Base-by-base conservation (phyloP, 37 sponge, comb jelly and placozoan species). In the Cliona cf. orientalis region DNA sequence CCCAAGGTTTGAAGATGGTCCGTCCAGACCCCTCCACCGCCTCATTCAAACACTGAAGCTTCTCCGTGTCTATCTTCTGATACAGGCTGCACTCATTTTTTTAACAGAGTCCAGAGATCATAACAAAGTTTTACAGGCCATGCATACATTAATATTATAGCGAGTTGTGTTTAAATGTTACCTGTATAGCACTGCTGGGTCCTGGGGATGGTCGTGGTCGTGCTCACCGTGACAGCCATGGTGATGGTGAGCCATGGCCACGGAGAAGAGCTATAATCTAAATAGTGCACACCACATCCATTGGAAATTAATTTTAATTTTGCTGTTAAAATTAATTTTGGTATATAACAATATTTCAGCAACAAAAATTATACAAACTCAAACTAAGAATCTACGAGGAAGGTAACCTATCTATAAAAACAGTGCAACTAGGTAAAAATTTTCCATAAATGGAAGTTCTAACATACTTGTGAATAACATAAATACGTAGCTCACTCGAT, bases 1-100 rank as follows among this genome's bases (percentile, higher is more conserved):
- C 95, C 98, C 98, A 97, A 6, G 98, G 89, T 58, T 92, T 94
- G 91, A 97, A 97, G 45, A 97, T 95, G 0, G 42, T 65, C n/a
- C 77, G 81, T 19, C 95, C 98, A 5, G 93, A 59, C 21, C 96
- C 98, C 42, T 97, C 98, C 63, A 70, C 88, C 11, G 74, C 62
- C 81, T 97, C 98, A 58, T 97, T 97, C 80, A 92, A 85, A 85
- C 98, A 97, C 58, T 89, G 72, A 12, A 97, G 75, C 21, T 87
- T 92, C 38, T 80, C 66, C 53, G 78, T 68, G 87, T 97, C 95
- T 49, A 97, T 97, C 87, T 90, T 91, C 71, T 85, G 77, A 64
- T 94, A 94, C 41, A 94, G 76, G 46, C 87, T 87, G 63, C 12
- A 40, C 3, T 43, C 21, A 70, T 3, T 40, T 11, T 19, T 49